Conservation (phyloP, 2,797 vertebrate genomes). For the Lophius americanus region DNA sequence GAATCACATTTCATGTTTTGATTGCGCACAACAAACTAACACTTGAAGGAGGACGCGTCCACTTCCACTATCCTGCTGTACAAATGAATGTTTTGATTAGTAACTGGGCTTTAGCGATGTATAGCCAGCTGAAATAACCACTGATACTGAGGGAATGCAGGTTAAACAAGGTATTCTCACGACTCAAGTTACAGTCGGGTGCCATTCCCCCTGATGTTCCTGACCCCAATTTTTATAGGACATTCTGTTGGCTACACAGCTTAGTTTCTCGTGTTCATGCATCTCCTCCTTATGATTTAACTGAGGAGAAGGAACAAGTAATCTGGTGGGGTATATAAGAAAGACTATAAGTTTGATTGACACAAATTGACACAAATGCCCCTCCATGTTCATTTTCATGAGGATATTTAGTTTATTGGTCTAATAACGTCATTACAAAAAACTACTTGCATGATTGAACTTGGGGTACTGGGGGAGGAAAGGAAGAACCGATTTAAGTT, state of each 20-base stretch:
- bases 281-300: slow-evolving; percentile 32
- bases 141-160: slow-evolving; percentile 53
- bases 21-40: too few species aligned
- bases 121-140: slow-evolving; percentile 44
- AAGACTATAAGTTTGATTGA: slow-evolving; percentile 3
- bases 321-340: slow-evolving; percentile 7
- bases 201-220: slow-evolving; percentile 45
- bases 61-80: not conserved
- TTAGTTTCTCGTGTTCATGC: slow-evolving; percentile 20
- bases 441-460: too few species aligned
- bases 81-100: slow-evolving; percentile 47
- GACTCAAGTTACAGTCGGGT: too few species aligned
- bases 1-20: too few species aligned
- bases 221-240: slow-evolving; percentile 21
- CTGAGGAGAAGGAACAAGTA: slow-evolving; percentile 19
- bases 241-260: slow-evolving; percentile 33
- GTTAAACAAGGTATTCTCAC: slow-evolving; percentile 21
- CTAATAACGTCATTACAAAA: too few species aligned
- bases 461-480: too few species aligned
- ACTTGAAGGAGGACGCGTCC: too few species aligned
- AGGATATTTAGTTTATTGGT: too few species aligned
- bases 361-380: slow-evolving; percentile 8
- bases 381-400: slow-evolving; percentile 18
- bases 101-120: slow-evolving; percentile 19
- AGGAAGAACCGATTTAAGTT: too few species aligned